A percentile compares a stretch with the other conserved stretches of the same genome.
These are phyloP conservation scores for Clarias fuscus DNA, from an alignment of 2,797 vertebrate genomes.

Conservation along the genomic window DNA sequence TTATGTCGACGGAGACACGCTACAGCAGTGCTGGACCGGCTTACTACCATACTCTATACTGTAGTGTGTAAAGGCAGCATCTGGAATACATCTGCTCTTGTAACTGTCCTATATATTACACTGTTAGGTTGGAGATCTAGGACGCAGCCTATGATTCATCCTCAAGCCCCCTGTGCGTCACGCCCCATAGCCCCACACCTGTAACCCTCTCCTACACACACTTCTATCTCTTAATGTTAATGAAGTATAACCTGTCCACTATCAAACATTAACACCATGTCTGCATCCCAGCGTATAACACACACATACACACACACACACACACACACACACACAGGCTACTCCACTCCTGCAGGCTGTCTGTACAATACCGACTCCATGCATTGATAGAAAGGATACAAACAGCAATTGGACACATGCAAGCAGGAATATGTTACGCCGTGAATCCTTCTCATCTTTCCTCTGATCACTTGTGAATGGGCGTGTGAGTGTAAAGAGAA, in stretches of 20 bases:
- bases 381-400: background rate
- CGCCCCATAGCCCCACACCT: slow-evolving; percentile 67
- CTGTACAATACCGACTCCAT: background rate
- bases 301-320: background rate
- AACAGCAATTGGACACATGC: background rate
- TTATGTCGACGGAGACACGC: slow-evolving; percentile 3
- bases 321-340: background rate
- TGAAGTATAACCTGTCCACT: background rate
- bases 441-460: background rate
- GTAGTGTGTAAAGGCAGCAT: background rate
- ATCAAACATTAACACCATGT: background rate
- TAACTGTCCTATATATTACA: background rate
- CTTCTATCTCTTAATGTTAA: background rate
- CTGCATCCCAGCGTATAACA: background rate
- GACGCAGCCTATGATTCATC: slow-evolving; percentile 65
- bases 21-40: background rate
- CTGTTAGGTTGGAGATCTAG: background rate
- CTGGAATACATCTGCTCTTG: background rate
- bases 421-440: background rate
- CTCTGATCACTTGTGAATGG: slow-evolving; percentile 24
- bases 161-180: slow-evolving; percentile 59
- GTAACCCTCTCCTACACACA: slow-evolving; percentile 54
- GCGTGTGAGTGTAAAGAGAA: slow-evolving; percentile 32
- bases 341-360: background rate
- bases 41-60: background rate